A percentile compares a stretch with the other conserved stretches of the same genome.
These are phyloP conservation scores for Lithophane ornitopus DNA, from an alignment of 2,888 invertebrate genomes.

Conservation along the genomic window DNA sequence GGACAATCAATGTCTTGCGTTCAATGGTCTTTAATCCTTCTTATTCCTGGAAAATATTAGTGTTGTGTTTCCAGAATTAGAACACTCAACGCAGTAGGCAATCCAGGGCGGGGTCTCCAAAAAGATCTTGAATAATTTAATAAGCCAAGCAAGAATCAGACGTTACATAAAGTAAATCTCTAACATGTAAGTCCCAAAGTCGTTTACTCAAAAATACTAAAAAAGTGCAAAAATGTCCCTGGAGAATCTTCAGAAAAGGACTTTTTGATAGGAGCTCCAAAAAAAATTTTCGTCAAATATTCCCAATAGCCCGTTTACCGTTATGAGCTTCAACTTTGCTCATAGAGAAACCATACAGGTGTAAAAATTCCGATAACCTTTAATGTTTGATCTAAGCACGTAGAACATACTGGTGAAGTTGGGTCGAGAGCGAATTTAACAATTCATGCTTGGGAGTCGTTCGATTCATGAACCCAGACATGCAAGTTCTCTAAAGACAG, in stretches of 20 bases:
- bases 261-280: constrained; percentile 3
- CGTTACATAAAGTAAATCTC: background rate
- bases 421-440: constrained; percentile 47
- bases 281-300: constrained; percentile 29
- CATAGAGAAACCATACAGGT: constrained; percentile 18
- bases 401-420: constrained; percentile 14
- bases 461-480: constrained; percentile 24
- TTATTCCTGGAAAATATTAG: background rate
- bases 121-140: constrained; percentile 22
- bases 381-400: constrained; percentile 37
- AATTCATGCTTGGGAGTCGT: constrained; percentile 41
- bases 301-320: constrained; percentile 45
- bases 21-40: background rate
- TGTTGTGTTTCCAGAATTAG: background rate
- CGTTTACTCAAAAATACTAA: constrained; percentile 28
- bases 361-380: constrained; percentile 29
- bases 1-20: background rate
- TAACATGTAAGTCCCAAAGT: background rate
- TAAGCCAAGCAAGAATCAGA: background rate
- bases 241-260: constrained; percentile 36
- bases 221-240: constrained; percentile 14
- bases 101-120: background rate
- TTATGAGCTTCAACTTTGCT: constrained; percentile 22
- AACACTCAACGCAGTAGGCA: background rate
- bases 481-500: constrained; percentile 18